Base-by-base conservation (phyloP, 1,140 invertebrate genomes). In the Drosophila watanabei region DNA sequence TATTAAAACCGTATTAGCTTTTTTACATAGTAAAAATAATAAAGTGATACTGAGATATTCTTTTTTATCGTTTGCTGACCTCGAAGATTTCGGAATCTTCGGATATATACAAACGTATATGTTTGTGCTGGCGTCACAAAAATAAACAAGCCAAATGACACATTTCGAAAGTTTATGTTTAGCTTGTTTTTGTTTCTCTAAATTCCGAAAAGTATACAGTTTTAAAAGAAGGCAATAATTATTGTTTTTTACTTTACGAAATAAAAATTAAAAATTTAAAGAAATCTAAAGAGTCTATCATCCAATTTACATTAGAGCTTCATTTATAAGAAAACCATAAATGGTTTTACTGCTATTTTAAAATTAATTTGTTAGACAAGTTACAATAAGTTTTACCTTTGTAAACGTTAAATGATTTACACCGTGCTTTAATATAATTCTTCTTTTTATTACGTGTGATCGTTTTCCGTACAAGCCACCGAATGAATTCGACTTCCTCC, bases 131-230 rank as follows among this genome's bases (percentile, higher is more conserved):
- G 11, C 4, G 32, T 5, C 51, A 56, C 16, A 56, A 71, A 70
- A 71, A 71, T 68, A 71, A 68, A 46, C 62, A 68, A 20, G 18
- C 20, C 3, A 45, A 37, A 30, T 68, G 68, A 54, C 48, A 52
- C 30, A 46, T 68, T 46, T 68, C 8, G 5, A 37, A 62, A 45
- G 28, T 62, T 45, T 39, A 24, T 14, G 33, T 14, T 9, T 48
- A 28, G 13, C 20, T 48, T 24, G 20, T 48, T 24, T 14, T 48
- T 24, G 20, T 48, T 48, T 48, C 14, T 48, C 28, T 9, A 28
- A 48, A 28, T 20, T 28, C 7, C 0, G 1, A 20, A 14, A 28
- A 28, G 28, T 28, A 28, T 48, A 48, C 13, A 16, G 14, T n/a
- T 8, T 24, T 14, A 28, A 18, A 28, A 48, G 7, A 24, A 8